phyloP scores from a whole-genome alignment of 2,797 vertebrate genomes.

The Scomberomorus guttatus region DNA sequence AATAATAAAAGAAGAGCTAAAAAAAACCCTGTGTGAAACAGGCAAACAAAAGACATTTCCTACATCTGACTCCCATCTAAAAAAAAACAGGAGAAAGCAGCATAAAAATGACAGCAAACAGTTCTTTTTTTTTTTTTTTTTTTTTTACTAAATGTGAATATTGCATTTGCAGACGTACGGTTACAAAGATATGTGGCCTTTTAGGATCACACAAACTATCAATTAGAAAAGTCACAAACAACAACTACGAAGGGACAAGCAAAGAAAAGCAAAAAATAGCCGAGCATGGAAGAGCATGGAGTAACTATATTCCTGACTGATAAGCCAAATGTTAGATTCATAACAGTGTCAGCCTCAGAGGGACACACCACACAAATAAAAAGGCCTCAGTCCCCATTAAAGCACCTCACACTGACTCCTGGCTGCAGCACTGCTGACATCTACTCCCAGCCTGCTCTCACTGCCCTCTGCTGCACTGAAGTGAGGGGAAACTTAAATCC shows the following conservation, averaged over 20 bases:
- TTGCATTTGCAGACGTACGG: background rate
- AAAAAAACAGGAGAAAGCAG: background rate
- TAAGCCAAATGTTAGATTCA: background rate
- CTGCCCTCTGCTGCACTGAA: conserved; percentile 39
- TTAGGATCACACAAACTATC: background rate
- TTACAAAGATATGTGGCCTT: background rate
- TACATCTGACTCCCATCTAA: background rate
- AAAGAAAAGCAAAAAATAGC: conserved; percentile 2
- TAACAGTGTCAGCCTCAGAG: conserved; percentile 7
- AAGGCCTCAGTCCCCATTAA: conserved; percentile 62
- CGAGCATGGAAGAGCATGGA: background rate
- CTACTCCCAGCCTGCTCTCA: conserved; percentile 34
- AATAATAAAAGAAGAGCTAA: background rate
- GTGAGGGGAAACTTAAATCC: conserved; percentile 29
- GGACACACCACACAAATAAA: conserved; percentile 30
- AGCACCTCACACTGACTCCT: conserved; percentile 27
- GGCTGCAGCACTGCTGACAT: conserved; percentile 25
- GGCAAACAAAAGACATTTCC: background rate
- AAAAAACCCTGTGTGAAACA: background rate
- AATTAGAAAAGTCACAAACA: background rate
- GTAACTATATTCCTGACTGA: background rate
- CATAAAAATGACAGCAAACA: background rate
- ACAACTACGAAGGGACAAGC: background rate
- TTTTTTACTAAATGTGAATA: conserved; percentile 3
- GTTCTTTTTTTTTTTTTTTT: background rate